Conservation (phyloP, 2,113 vertebrate species). For the Oreochromis tanganicae region DNA sequence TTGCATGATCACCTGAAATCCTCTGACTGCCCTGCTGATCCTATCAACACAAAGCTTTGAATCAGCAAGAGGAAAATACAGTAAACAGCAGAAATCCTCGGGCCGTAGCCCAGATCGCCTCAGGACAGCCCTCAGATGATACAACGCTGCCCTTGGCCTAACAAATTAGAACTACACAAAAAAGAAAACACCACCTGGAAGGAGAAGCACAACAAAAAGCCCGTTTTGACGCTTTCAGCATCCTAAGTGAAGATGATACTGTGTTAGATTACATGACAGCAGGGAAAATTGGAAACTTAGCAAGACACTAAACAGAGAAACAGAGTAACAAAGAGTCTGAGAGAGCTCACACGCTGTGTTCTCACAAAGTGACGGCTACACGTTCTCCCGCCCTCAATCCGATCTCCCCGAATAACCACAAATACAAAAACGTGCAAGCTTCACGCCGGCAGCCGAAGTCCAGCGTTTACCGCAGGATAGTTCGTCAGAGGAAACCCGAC, state of each 20-base stretch:
- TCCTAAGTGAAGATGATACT: not conserved
- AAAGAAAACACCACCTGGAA: not conserved
- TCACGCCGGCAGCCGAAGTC: not conserved
- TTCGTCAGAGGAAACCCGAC: not conserved
- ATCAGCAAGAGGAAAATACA: not conserved
- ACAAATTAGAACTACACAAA: slow-evolving; percentile 32
- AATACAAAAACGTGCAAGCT: not conserved
- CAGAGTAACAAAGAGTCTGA: not conserved
- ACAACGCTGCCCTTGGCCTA: slow-evolving; percentile 19
- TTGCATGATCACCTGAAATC: not conserved
- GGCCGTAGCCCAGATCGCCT: slow-evolving; percentile 27
- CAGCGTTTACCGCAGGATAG: fast-evolving
- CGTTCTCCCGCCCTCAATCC: not conserved
- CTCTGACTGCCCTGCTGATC: not conserved
- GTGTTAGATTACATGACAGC: not conserved
- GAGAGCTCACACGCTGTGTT: not conserved
- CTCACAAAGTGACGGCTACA: not conserved
- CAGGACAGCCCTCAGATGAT: slow-evolving; percentile 47
- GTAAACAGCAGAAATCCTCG: slow-evolving; percentile 13
- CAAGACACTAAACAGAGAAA: not conserved
- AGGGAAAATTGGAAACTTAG: not conserved
- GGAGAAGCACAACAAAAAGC: slow-evolving; percentile 3
- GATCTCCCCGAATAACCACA: fast-evolving
- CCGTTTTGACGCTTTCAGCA: not conserved
- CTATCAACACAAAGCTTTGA: not conserved